Conservation (phyloP, 1,140 invertebrate genomes). For the Oryctes rhinoceros region DNA sequence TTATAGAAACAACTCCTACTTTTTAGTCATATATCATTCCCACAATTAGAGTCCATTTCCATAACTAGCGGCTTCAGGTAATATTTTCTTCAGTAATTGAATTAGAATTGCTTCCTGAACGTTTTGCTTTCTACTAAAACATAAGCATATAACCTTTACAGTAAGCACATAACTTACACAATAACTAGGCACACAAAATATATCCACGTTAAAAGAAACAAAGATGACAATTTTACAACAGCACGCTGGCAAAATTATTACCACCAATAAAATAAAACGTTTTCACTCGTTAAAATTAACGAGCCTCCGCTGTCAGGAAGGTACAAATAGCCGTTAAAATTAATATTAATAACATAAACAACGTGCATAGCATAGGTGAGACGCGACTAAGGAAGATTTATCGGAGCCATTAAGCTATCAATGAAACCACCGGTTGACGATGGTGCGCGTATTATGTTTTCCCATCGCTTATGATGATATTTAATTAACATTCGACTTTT, state of each 20-base stretch:
- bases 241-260: conserved; percentile 1
- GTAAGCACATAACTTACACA: too few species aligned
- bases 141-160: too few species aligned
- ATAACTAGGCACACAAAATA: too few species aligned
- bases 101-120: too few species aligned
- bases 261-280: conserved; percentile 14
- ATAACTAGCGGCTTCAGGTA: too few species aligned
- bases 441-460: conserved; percentile 16
- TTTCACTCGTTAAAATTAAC: conserved; percentile 16
- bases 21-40: too few species aligned
- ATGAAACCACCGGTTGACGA: conserved; percentile 6
- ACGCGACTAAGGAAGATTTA: conserved; percentile 23
- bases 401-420: conserved; percentile 18
- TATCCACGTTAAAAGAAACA: background rate
- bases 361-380: conserved; percentile 6
- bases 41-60: too few species aligned
- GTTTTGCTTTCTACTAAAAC: too few species aligned
- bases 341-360: conserved; percentile 23
- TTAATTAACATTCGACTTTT: conserved; percentile 29
- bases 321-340: conserved; percentile 22
- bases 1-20: too few species aligned
- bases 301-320: conserved; percentile 7
- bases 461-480: conserved; percentile 11
- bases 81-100: too few species aligned
- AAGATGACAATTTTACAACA: background rate